Evolutionary conservation across 2,797 vertebrate species (phyloP).

Genomic region (Sebastes kiyomatsui): DNA sequence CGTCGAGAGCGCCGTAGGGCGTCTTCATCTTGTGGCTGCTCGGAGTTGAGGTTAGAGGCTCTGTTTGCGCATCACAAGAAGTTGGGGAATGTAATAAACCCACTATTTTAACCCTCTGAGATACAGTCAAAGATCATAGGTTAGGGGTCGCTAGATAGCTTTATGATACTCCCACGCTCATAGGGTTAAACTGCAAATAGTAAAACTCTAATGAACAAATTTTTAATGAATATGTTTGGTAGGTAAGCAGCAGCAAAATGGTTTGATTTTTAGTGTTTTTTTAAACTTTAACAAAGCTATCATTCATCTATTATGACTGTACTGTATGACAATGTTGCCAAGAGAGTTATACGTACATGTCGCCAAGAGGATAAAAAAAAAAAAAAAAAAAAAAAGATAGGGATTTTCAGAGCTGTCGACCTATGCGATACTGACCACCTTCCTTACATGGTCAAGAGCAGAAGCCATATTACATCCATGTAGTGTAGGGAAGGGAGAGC

Average conservation of each 20-base stretch:
- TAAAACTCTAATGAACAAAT: slow-evolving; percentile 88
- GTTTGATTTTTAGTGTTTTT: slow-evolving; percentile 78
- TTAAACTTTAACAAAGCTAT: slow-evolving; percentile 73
- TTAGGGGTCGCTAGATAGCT: slow-evolving; percentile 4
- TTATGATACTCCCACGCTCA: slow-evolving; percentile 56
- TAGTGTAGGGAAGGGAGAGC: slow-evolving; percentile 53
- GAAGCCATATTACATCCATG: slow-evolving; percentile 67
- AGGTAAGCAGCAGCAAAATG: slow-evolving; percentile 95
- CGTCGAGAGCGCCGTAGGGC: slow-evolving; percentile 32
- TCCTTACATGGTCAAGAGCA: slow-evolving; percentile 82
- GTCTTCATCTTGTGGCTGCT: slow-evolving; percentile 61
- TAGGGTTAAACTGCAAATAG: slow-evolving; percentile 87
- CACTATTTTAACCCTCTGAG: slow-evolving; percentile 83
- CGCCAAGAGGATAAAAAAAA: slow-evolving; percentile 49
- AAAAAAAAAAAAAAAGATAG: slow-evolving; percentile 70
- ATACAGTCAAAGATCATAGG: slow-evolving; percentile 38
- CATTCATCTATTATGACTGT: slow-evolving; percentile 82
- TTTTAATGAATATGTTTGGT: slow-evolving; percentile 86
- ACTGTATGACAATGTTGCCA: slow-evolving; percentile 80
- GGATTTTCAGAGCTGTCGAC: slow-evolving; percentile 83
- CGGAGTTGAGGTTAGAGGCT: slow-evolving; percentile 58
- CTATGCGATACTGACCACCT: slow-evolving; percentile 91
- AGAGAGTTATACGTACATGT: slow-evolving; percentile 80
- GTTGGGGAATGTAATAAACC: slow-evolving; percentile 81
- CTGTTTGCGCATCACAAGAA: slow-evolving; percentile 76